Percentiles rank a stretch among this genome's conserved stretches.
phyloP scores from a whole-genome alignment of 2,888 invertebrate species.

The Falcaria lacertinaria region DNA sequence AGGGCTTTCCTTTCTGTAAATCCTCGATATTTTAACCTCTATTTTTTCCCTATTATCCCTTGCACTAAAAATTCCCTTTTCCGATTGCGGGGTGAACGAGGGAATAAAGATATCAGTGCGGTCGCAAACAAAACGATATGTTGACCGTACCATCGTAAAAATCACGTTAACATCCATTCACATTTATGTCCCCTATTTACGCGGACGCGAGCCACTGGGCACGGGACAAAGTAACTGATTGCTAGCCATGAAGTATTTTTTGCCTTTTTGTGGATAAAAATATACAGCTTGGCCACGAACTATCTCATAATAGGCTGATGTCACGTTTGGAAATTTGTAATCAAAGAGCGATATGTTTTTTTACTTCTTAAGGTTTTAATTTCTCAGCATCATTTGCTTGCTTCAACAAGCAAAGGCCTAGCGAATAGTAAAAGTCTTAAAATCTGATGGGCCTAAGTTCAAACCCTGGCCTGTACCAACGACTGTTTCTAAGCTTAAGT shows the following conservation, averaged over 20 bases:
- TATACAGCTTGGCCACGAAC: not conserved
- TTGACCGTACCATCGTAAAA: slow-evolving; percentile 73
- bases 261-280: slow-evolving; percentile 12
- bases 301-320: no score
- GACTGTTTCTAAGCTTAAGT: no score
- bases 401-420: no score
- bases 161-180: slow-evolving; percentile 80
- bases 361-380: no score
- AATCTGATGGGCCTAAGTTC: no score
- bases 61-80: slow-evolving; percentile 39
- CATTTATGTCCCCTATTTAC: slow-evolving; percentile 75
- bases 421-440: no score
- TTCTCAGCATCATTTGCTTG: no score
- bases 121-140: slow-evolving; percentile 76
- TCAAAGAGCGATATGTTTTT: no score
- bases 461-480: no score
- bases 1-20: no score
- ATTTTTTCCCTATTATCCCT: not conserved
- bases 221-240: slow-evolving; percentile 69
- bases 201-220: slow-evolving; percentile 55
- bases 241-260: slow-evolving; percentile 54
- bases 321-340: no score
- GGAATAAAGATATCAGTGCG: slow-evolving; percentile 67
- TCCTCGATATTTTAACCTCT: not conserved
- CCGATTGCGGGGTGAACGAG: slow-evolving; percentile 52